A percentile compares a stretch with the other conserved stretches of the same genome.
Conservation (phyloP, 2,113 vertebrate genomes). For the Rhadina sibilatrix region DNA sequence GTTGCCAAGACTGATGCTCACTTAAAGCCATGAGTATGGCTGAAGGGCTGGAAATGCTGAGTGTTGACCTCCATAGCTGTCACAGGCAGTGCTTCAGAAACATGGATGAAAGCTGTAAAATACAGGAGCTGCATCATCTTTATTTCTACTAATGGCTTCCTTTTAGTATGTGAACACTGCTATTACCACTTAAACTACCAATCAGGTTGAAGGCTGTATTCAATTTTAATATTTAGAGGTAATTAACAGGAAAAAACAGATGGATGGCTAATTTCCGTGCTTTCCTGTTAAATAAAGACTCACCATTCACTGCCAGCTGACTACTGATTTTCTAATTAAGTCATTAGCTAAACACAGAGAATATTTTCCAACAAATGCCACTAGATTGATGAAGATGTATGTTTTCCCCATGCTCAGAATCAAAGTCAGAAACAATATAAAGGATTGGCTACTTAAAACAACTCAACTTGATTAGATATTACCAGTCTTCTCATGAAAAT, state of each 20-base stretch:
- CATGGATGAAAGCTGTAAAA: not conserved
- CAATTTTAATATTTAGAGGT: conserved; percentile 35
- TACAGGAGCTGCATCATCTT: not conserved
- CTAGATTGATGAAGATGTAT: conserved; percentile 16
- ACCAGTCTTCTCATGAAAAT: not conserved
- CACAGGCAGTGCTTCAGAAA: not conserved
- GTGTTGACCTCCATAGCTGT: not conserved
- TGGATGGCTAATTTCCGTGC: conserved; percentile 29
- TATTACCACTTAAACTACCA: not conserved
- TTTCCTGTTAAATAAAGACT: conserved; percentile 42
- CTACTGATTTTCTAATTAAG: conserved; percentile 54
- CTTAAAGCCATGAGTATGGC: not conserved
- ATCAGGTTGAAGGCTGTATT: conserved; percentile 12
- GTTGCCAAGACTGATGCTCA: not conserved
- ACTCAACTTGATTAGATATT: not conserved
- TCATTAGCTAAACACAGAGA: conserved; percentile 40
- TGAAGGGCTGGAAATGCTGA: not conserved
- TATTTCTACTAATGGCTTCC: not conserved
- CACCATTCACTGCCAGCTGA: conserved; percentile 44
- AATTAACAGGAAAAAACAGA: conserved; percentile 60
- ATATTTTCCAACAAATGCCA: conserved; percentile 47
- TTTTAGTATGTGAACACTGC: not conserved
- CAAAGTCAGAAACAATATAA: not conserved
- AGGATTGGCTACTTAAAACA: not conserved
- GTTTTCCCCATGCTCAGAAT: not conserved